These are phyloP conservation scores for Epinephelus malabaricus DNA, from an alignment of 2,797 vertebrate genomes.

Conservation along the genomic window DNA sequence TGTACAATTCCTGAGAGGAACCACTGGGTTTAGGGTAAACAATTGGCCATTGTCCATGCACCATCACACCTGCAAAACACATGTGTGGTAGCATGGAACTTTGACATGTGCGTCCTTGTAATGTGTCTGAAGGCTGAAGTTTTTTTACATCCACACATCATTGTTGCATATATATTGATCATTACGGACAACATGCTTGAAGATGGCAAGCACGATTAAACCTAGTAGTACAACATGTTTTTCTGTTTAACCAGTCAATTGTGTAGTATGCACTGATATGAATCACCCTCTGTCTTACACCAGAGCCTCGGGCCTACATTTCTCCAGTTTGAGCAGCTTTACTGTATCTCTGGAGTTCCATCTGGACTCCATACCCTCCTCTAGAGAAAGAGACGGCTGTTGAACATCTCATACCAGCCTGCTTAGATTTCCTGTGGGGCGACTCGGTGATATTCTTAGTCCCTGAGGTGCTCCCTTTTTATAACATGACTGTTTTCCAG, in stretches of 20 bases:
- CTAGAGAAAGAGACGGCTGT: conserved; percentile 40
- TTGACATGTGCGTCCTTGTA: conserved; percentile 30
- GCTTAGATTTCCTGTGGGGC: conserved; percentile 45
- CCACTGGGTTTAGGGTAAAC: conserved; percentile 42
- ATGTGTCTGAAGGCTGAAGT: conserved; percentile 21
- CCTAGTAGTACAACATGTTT: background rate
- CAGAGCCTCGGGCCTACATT: background rate
- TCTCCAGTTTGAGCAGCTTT: conserved; percentile 9
- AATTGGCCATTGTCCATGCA: conserved; percentile 64
- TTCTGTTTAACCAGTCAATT: background rate
- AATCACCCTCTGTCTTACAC: background rate
- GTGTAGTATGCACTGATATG: conserved; percentile 5
- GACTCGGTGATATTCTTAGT: conserved; percentile 31
- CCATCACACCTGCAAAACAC: conserved; percentile 66
- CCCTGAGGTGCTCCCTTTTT: conserved; percentile 22
- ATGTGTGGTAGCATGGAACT: conserved; percentile 34
- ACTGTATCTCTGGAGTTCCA: conserved; percentile 26
- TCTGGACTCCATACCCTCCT: conserved; percentile 27
- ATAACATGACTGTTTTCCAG: conserved; percentile 25
- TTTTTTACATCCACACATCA: background rate
- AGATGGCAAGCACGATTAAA: conserved; percentile 7
- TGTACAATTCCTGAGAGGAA: conserved; percentile 50
- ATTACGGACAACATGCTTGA: background rate
- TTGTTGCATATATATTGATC: background rate
- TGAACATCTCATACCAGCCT: conserved; percentile 30